Evolutionary conservation across 2,888 invertebrate genomes (phyloP).

Genomic region (Pandemis corylana): DNA sequence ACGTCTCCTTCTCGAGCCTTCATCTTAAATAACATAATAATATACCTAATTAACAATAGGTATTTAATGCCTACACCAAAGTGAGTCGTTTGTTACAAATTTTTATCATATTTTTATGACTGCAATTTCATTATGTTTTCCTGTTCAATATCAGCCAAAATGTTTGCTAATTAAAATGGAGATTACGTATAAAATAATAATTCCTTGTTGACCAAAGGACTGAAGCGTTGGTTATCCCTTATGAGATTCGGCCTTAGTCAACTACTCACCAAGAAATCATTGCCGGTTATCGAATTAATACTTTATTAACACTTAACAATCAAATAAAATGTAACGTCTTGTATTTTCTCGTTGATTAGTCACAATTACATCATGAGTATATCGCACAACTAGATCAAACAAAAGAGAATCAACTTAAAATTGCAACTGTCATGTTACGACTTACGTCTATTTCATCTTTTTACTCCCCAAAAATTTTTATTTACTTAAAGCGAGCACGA

Average conservation of each 20-base stretch:
- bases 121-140: not conserved
- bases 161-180: not conserved
- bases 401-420: too few relatives aligned
- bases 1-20: too few relatives aligned
- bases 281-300: not conserved
- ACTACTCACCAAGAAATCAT: not conserved
- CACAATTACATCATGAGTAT: too few relatives aligned
- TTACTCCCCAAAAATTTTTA: not conserved
- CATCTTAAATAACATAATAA: too few relatives aligned
- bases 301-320: not conserved
- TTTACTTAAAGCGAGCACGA: not conserved
- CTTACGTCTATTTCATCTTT: not conserved
- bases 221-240: too few relatives aligned
- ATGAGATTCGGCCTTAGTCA: too few relatives aligned
- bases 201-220: too few relatives aligned
- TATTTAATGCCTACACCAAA: too few relatives aligned
- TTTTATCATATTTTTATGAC: not conserved
- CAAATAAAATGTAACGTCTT: too few relatives aligned
- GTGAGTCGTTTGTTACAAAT: not conserved
- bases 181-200: not conserved
- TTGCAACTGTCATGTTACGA: not conserved
- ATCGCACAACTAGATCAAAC: too few relatives aligned
- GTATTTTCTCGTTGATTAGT: too few relatives aligned
- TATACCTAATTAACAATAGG: too few relatives aligned
- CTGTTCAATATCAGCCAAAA: not conserved